These are phyloP conservation scores for Centropus bengalensis DNA, from an alignment of 2,113 vertebrate genomes.

Conservation along the genomic window DNA sequence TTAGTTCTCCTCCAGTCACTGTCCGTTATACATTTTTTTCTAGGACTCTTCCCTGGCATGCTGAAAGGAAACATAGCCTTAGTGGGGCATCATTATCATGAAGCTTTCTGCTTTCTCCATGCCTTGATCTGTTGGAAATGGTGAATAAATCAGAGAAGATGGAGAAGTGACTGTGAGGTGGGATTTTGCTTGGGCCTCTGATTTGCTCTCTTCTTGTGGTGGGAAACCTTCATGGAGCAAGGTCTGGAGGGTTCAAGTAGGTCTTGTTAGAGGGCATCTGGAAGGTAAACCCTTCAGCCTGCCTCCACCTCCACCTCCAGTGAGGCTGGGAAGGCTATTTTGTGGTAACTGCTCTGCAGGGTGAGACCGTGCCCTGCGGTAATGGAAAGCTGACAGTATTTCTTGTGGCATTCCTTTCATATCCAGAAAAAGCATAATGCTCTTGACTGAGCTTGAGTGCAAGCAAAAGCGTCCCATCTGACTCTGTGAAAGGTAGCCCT, in stretches of 20 bases:
- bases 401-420: not conserved
- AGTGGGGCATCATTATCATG: not conserved
- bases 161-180: not conserved
- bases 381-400: not conserved
- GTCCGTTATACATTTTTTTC: not conserved
- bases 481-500: not conserved
- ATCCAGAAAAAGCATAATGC: not conserved
- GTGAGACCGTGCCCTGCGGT: fast-evolving
- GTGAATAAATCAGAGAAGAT: not conserved
- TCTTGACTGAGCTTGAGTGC: not conserved
- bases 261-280: not conserved
- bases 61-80: not conserved
- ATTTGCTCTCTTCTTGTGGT: not conserved
- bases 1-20: not conserved
- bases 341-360: not conserved
- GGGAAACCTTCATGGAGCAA: not conserved
- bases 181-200: not conserved
- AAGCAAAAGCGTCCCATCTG: not conserved
- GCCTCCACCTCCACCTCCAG: not conserved
- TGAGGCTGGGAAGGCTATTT: not conserved
- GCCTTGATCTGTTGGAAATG: not conserved
- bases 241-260: not conserved
- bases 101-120: not conserved
- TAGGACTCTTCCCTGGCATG: not conserved
- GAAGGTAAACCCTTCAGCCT: not conserved